Conservation (phyloP, 2,113 vertebrate genomes). For the Chaetura pelagica region DNA sequence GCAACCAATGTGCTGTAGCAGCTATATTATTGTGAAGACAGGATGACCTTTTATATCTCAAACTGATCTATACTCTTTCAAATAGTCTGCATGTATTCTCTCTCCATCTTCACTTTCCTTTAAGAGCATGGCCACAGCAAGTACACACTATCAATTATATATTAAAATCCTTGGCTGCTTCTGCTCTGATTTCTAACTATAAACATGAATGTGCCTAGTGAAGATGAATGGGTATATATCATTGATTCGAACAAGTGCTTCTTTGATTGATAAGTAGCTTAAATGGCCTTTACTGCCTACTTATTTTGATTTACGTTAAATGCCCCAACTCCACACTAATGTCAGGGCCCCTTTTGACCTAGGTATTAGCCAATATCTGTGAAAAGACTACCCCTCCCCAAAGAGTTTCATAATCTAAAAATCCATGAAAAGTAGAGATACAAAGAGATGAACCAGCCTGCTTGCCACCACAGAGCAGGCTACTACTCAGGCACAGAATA, state of each 20-base stretch:
- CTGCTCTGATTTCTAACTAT: background rate
- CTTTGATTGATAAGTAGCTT: background rate
- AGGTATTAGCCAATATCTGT: background rate
- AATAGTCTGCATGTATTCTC: background rate
- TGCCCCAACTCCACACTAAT: background rate
- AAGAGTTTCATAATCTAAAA: background rate
- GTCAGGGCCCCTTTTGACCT: background rate
- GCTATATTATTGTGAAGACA: background rate
- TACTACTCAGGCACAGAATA: background rate
- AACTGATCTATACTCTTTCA: background rate
- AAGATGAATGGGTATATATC: background rate
- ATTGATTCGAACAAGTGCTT: background rate
- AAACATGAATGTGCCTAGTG: background rate
- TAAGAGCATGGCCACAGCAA: background rate
- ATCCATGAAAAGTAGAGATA: background rate
- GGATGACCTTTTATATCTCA: background rate
- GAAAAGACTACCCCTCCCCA: background rate
- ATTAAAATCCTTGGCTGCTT: background rate
- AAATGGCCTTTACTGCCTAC: background rate
- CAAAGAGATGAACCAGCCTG: background rate
- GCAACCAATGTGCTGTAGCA: background rate
- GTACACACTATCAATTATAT: background rate
- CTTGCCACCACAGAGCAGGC: background rate
- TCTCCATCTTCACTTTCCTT: background rate
- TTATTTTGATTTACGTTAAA: background rate